Percentiles rank a stretch among this genome's conserved stretches.
phyloP scores from a whole-genome alignment of 2,797 vertebrate species.

The Neopelma chrysocephalum region DNA sequence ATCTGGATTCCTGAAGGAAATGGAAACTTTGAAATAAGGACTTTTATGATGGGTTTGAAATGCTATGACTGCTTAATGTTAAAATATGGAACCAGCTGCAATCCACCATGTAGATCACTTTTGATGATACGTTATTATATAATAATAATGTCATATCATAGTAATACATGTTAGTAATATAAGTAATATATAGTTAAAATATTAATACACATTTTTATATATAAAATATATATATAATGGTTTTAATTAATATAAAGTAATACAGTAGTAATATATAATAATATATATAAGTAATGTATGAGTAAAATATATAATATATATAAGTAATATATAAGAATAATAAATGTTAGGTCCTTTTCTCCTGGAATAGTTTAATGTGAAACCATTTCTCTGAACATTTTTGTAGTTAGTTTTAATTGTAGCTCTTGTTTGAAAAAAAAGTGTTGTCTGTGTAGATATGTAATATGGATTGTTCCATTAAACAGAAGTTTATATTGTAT shows the following conservation, averaged over 20 bases:
- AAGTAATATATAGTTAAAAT: neutral
- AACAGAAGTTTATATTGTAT: conserved; percentile 89
- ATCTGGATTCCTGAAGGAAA: conserved; percentile 85
- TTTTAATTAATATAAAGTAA: neutral
- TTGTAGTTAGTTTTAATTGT: conserved; percentile 79
- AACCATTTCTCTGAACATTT: conserved; percentile 76
- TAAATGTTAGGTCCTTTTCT: conserved; percentile 67
- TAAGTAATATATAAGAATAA: neutral
- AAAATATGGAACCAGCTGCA: conserved; percentile 33
- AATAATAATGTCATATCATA: neutral
- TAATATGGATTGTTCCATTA: conserved; percentile 84
- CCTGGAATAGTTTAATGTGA: conserved; percentile 75
- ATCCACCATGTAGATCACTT: conserved; percentile 55
- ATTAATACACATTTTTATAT: neutral
- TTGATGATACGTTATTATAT: conserved; percentile 40
- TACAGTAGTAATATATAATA: neutral
- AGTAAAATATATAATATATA: neutral
- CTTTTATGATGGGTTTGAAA: conserved; percentile 66
- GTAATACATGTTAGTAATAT: neutral
- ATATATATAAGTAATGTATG: no score
- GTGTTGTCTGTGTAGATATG: conserved; percentile 79
- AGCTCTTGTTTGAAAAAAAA: conserved; percentile 78
- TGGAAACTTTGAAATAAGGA: conserved; percentile 22
- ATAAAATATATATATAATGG: no score
- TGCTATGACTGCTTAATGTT: conserved; percentile 70